Conservation (phyloP, 2,888 invertebrate genomes). For the Pristionchus entomophagus region DNA sequence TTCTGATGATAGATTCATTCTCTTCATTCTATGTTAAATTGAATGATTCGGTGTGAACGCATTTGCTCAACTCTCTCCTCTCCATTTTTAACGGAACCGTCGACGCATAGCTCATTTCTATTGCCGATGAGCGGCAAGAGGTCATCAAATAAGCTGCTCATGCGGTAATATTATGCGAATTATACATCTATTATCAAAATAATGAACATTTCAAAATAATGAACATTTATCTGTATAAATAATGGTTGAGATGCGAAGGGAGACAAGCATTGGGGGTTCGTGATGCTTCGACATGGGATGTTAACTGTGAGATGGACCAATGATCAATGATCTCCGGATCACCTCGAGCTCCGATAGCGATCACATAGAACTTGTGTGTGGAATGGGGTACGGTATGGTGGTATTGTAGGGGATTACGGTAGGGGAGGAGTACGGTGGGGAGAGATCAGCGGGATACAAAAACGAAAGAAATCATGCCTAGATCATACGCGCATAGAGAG, state of each 20-base stretch:
- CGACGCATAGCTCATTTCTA: not conserved
- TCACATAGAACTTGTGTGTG: no score
- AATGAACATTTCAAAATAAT: not conserved
- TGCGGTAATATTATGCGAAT: not conserved
- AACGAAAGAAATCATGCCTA: conserved; percentile 35
- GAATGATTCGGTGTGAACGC: not conserved
- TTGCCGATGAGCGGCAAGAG: not conserved
- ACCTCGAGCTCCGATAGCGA: conserved; percentile 18
- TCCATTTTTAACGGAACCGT: not conserved
- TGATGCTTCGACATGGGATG: not conserved
- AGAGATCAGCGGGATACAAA: conserved; percentile 22
- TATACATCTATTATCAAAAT: not conserved
- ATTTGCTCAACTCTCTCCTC: no score
- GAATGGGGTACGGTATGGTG: not conserved
- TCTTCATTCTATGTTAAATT: no score
- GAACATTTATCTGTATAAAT: conserved; percentile 25
- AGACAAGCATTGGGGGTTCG: conserved; percentile 17
- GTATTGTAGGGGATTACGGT: not conserved
- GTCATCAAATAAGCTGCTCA: no score
- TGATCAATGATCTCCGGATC: not conserved
- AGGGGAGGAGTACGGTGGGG: not conserved
- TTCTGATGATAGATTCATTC: no score
- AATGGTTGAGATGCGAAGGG: conserved; percentile 20
- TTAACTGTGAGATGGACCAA: not conserved
- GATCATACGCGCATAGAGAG: conserved; percentile 36